phyloP scores from a whole-genome alignment of 2,888 invertebrate genomes.

The Napeogenes sylphis region DNA sequence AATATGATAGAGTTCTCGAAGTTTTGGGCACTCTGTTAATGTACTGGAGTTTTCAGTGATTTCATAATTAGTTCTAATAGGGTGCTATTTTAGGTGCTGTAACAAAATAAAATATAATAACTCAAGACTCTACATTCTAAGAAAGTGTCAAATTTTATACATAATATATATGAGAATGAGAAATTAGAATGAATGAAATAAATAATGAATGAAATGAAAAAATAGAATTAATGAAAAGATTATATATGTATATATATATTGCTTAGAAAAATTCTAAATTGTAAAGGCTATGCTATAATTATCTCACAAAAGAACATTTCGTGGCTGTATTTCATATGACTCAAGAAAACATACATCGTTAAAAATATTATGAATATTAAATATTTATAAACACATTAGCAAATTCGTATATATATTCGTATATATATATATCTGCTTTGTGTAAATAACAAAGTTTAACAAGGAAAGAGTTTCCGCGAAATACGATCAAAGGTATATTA shows the following conservation, averaged over 20 bases:
- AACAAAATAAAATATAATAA: slow-evolving; percentile 28
- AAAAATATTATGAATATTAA: neutral
- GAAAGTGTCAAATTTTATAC: no score
- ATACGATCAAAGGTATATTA: neutral
- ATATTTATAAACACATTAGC: neutral
- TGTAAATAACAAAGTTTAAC: neutral
- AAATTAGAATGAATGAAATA: no score
- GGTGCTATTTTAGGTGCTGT: slow-evolving; percentile 33
- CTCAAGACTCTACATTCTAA: no score
- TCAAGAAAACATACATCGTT: neutral
- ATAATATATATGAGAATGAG: no score
- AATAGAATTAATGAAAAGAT: no score
- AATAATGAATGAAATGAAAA: no score
- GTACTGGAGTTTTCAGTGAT: slow-evolving; percentile 28
- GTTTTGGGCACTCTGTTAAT: slow-evolving; percentile 36
- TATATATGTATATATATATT: no score
- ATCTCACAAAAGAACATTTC: no score
- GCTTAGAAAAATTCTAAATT: no score
- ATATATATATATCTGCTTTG: neutral
- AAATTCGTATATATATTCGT: neutral
- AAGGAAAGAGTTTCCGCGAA: slow-evolving; percentile 1
- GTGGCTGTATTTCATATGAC: neutral
- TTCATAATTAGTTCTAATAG: slow-evolving; percentile 37
- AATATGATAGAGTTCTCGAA: slow-evolving; percentile 50
- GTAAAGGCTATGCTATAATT: no score